Base-by-base conservation (phyloP, 1,140 invertebrate species). In the Diorhabda carinulata region DNA sequence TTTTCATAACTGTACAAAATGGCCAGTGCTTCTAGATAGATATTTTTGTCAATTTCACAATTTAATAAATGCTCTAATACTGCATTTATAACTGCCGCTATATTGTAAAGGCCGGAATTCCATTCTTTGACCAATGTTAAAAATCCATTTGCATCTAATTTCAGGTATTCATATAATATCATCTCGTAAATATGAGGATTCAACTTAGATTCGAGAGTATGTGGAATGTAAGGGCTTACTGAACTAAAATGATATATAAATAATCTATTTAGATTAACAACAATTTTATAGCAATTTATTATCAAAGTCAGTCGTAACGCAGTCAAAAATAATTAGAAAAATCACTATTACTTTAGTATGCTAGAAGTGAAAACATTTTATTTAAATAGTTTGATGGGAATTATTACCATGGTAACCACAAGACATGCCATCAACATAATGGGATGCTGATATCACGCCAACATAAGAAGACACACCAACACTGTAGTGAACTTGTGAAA, bases 101-200 rank as follows among this genome's bases (percentile, higher is more conserved):
- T 91, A 78, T 94, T 93, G 79, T 99, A 99, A 3, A 99, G 81
- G 57, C 87, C 84, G 71, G 86, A 85, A 5, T 91, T 88, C 96
- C 96, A 99, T 78, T 96, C 90, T 79, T 93, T 90, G 0, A 99
- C 88, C 47, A 98, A 81, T 75, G 92, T 87, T 2, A 97, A 82
- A 81, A 98, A 97, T n/a, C 92, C 92, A 74, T 89, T 82, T 43
- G 90, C 87, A 83, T 98, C 93, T 59, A 90, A 87, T 80, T 95
- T 92, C 2, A 99, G 82, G 81, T 94, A 98, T 79, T 98, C 96
- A 76, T 92, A 94, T 3, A 99, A 84, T 45, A 99, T 94, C 87
- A 96, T 92, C 83, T 99, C 97, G 82, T 99, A 99, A 69, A 97
- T 91, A 56, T 93, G 87, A 0, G 92, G 88, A 80, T 90, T 89